A percentile compares a stretch with the other conserved stretches of the same genome.
Conservation (phyloP, 1,140 invertebrate species). For the Drosophila willistoni region DNA sequence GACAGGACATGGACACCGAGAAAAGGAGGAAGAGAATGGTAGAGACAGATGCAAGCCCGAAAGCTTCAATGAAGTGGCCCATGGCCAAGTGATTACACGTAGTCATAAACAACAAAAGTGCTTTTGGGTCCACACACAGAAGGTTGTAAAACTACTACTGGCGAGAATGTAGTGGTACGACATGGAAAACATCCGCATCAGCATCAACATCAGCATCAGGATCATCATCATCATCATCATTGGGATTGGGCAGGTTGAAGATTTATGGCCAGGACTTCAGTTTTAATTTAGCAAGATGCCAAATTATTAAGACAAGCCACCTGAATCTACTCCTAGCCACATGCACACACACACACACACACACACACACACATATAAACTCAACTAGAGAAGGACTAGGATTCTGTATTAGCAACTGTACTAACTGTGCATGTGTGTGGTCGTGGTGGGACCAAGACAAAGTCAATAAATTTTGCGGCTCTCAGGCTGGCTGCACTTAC, state of each 20-base stretch:
- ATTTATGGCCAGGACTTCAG: conserved; percentile 69
- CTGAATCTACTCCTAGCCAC: conserved; percentile 14
- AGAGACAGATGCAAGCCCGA: neutral
- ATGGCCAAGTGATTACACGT: conserved; percentile 74
- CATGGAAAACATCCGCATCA: conserved; percentile 32
- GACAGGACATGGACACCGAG: neutral
- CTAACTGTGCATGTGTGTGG: neutral
- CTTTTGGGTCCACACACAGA: conserved; percentile 8
- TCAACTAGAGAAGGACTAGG: conserved; percentile 4
- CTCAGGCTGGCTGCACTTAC: conserved; percentile 63
- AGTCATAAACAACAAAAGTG: conserved; percentile 62
- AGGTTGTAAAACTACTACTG: conserved; percentile 42
- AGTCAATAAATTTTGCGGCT: conserved; percentile 76
- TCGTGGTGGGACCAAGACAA: conserved; percentile 49
- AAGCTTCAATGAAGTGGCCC: conserved; percentile 57
- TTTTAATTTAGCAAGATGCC: conserved; percentile 72
- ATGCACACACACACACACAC: neutral
- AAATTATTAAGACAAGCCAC: conserved; percentile 63
- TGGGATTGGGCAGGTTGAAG: conserved; percentile 15
- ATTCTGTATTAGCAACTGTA: conserved; percentile 1
- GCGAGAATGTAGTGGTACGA: conserved; percentile 42
- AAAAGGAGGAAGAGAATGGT: no score
- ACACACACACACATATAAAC: neutral
- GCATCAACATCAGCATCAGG: conserved; percentile 31
- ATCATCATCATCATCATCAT: conserved; percentile 21